These are phyloP conservation scores for Galerucella calmariensis DNA, from an alignment of 2,888 invertebrate species.

Conservation along the genomic window DNA sequence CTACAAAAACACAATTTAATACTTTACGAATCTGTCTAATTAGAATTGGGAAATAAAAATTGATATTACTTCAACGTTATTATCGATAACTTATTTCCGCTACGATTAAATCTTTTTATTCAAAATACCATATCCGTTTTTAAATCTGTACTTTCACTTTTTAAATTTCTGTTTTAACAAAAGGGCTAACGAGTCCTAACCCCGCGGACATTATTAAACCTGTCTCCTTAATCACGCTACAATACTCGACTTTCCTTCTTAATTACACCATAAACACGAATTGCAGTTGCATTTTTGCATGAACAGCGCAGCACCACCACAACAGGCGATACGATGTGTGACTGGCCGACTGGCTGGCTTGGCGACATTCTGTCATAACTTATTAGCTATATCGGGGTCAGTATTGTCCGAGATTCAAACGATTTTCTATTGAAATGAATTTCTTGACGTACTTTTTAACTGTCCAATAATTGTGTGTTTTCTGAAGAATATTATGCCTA, in stretches of 20 bases:
- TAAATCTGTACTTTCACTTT: neutral
- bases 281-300: constrained; percentile 29
- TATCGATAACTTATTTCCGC: neutral
- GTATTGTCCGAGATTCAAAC: neutral
- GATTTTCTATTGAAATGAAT: neutral
- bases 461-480: neutral
- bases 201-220: constrained; percentile 1
- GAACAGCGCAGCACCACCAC: constrained; percentile 1
- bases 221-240: constrained; percentile 20
- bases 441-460: neutral
- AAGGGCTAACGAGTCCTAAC: constrained; percentile 13
- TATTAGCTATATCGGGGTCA: neutral
- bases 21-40: too few species aligned
- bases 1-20: too few species aligned
- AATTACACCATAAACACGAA: constrained; percentile 23
- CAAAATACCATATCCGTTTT: neutral
- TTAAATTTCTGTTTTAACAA: constrained; percentile 10
- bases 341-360: too few species aligned
- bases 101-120: neutral
- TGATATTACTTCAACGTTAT: too few species aligned
- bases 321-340: constrained; percentile 20
- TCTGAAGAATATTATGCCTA: too few species aligned
- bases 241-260: constrained; percentile 19
- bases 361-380: neutral
- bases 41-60: too few species aligned